These are phyloP conservation scores for Alloplasta piceator DNA, from an alignment of 2,888 invertebrate species.

Conservation along the genomic window DNA sequence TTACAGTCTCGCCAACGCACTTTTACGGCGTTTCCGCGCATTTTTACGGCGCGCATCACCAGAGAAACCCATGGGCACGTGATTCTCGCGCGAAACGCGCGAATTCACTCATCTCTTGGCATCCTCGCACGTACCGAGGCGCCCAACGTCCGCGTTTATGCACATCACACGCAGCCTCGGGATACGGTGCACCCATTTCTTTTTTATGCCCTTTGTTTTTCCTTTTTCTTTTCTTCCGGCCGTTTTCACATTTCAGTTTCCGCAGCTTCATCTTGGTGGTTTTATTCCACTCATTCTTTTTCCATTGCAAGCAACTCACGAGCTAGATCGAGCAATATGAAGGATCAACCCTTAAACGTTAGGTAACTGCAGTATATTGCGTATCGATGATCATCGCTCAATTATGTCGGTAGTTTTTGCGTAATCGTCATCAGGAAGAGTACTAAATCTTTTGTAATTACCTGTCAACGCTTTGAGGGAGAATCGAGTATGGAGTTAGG, in stretches of 20 bases:
- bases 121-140: background rate
- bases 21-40: conserved; percentile 48
- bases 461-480: too few species aligned
- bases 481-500: too few species aligned
- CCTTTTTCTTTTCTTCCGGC: conserved; percentile 1
- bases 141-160: background rate
- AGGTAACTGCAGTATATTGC: too few species aligned
- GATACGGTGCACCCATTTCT: conserved; percentile 22
- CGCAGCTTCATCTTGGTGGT: background rate
- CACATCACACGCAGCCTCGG: background rate
- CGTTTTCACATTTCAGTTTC: background rate
- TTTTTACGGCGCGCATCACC: conserved; percentile 22
- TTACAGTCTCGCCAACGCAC: conserved; percentile 23
- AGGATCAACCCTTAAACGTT: too few species aligned
- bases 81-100: conserved; percentile 27
- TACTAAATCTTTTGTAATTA: too few species aligned
- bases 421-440: too few species aligned
- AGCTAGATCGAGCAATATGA: too few species aligned
- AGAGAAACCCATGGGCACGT: conserved; percentile 1
- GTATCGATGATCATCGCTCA: too few species aligned
- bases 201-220: background rate
- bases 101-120: conserved; percentile 31
- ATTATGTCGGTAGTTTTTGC: too few species aligned
- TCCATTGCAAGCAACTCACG: too few species aligned
- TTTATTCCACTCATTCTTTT: too few species aligned